Base-by-base conservation (phyloP, 2,888 invertebrate genomes). In the Prostheceraeus crozeri region DNA sequence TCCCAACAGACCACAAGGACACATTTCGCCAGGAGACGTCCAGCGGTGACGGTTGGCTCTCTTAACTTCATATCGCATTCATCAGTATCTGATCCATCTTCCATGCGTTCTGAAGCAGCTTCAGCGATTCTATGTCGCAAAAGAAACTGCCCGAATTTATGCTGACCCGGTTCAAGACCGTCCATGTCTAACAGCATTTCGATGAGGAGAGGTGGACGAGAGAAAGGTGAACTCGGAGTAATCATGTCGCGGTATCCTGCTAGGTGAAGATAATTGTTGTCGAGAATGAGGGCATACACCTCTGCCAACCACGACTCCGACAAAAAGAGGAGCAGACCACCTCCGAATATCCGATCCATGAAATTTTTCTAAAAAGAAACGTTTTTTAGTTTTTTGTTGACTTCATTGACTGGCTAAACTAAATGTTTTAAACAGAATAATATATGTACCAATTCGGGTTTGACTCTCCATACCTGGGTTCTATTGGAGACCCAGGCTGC, bases 291-390 rank as follows among this genome's bases (percentile, higher is more conserved):
- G 68, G 88, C 88, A 72, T 91, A 94, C 4, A 94, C 79, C 71
- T 93, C 90, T 31, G 87, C 83, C 1, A 94, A 81, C 93, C 93
- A 94, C 0, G 87, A 85, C 0, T 88, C 87, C 0, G 91, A 90
- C 8, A 93, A 80, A 71, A 90, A 94, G 3, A 94, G 87, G 25
- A 93, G 79, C 16, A 93, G 87, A 0, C 91, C 93, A 61, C 88
- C 87, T 30, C 88, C 87, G 72, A 89, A 86, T 3, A 93, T 86
- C 71, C 88, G 86, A 68, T 89, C 88, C 1, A 90, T 86, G 72
- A 93, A 93, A 74, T 89, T 85, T 62, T 85, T 85, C 82, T 91
- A 68, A 45, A 70, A 69, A 53, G 55, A 55, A 59, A n/a, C n/a
- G n/a, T n/a, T n/a, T 23, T 16, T 19, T 25, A 57, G 25, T 53